These are phyloP conservation scores for Campylomormyrus numenius DNA, from an alignment of 2,113 vertebrate species.

Conservation along the genomic window DNA sequence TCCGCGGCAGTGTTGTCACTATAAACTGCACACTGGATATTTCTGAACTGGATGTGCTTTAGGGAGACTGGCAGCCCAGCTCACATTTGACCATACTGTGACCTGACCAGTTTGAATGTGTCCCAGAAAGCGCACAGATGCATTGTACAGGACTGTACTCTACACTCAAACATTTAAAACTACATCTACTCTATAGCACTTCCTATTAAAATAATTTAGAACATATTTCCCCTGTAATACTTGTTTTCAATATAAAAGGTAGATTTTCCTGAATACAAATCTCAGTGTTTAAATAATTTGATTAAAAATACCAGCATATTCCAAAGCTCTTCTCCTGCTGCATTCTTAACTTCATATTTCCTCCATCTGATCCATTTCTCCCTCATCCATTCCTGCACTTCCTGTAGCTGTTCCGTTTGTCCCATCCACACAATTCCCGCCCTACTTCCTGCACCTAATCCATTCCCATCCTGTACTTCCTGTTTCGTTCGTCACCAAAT, in stretches of 20 bases:
- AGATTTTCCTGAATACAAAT: conserved; percentile 15
- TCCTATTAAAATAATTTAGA: conserved; percentile 13
- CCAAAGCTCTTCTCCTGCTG: not conserved
- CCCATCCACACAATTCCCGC: not conserved
- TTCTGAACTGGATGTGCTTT: not conserved
- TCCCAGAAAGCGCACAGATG: not conserved
- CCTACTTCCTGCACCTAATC: not conserved
- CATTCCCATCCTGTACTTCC: not conserved
- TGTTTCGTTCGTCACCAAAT: not conserved
- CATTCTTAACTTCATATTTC: not conserved
- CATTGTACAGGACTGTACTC: not conserved
- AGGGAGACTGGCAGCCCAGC: not conserved
- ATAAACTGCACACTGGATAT: not conserved
- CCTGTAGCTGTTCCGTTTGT: not conserved
- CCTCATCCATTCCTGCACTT: not conserved
- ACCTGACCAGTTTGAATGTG: not conserved
- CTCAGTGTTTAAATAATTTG: conserved; percentile 14
- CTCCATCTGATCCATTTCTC: not conserved
- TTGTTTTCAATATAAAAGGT: conserved; percentile 11
- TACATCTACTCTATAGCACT: not conserved
- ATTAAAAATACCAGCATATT: not conserved
- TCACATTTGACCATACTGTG: not conserved
- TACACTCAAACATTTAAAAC: conserved; percentile 11
- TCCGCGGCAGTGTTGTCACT: not conserved
- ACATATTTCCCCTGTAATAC: not conserved